Conservation (phyloP, 2,888 invertebrate species). For the Orgyia antiqua region DNA sequence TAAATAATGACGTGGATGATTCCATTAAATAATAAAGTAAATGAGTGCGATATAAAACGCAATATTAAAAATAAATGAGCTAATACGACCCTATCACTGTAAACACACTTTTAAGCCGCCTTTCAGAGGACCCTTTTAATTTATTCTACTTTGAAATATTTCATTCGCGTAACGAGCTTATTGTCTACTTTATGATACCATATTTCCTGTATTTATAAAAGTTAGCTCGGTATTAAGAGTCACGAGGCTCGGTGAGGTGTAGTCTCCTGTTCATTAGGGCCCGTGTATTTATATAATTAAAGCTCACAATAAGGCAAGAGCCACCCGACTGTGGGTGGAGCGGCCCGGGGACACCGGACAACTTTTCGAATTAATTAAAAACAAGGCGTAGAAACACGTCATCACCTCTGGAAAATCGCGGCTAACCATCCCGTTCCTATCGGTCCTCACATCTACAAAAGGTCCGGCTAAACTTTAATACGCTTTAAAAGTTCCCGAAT, state of each 20-base stretch:
- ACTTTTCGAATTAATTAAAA: constrained; percentile 65
- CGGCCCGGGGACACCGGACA: constrained; percentile 21
- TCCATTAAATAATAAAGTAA: too few relatives aligned
- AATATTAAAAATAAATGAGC: constrained; percentile 13
- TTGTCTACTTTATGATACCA: constrained; percentile 54
- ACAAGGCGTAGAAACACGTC: constrained; percentile 39
- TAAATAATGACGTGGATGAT: too few relatives aligned
- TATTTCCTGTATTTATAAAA: constrained; percentile 57
- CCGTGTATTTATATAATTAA: constrained; percentile 40
- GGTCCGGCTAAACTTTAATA: constrained; percentile 56
- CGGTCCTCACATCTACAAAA: constrained; percentile 39
- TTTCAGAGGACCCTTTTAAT: constrained; percentile 34
- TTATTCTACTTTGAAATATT: constrained; percentile 48
- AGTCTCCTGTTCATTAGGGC: constrained; percentile 43
- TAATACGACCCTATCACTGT: constrained; percentile 13
- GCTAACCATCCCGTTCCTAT: constrained; percentile 35
- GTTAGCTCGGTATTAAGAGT: constrained; percentile 34
- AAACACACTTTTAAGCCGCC: constrained; percentile 19
- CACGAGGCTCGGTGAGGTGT: constrained; percentile 35
- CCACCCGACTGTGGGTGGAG: constrained; percentile 11
- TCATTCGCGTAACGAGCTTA: constrained; percentile 48
- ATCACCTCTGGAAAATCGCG: constrained; percentile 35
- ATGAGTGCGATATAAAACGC: too few relatives aligned
- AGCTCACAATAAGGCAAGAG: constrained; percentile 39
- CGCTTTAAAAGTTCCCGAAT: constrained; percentile 61